Evolutionary conservation across 2,113 vertebrate species (phyloP).

Genomic region (Macquaria ambigua): DNA sequence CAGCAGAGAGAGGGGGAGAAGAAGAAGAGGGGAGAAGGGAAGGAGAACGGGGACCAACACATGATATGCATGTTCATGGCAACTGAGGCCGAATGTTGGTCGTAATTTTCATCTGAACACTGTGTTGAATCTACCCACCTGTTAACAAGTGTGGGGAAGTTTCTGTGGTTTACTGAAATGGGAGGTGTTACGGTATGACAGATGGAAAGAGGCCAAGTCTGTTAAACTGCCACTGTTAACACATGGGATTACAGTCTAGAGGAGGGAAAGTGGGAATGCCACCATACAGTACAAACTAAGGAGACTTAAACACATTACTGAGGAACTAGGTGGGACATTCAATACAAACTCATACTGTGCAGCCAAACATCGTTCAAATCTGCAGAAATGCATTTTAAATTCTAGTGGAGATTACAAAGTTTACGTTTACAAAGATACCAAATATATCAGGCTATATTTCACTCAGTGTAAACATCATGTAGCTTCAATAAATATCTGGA

Average conservation of each 20-base stretch:
- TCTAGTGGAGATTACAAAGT: background rate
- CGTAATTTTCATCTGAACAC: background rate
- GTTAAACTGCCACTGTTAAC: conserved; percentile 4
- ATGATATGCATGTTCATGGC: background rate
- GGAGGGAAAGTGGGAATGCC: background rate
- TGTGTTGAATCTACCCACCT: background rate
- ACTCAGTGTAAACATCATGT: background rate
- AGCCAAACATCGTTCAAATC: background rate
- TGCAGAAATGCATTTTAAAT: background rate
- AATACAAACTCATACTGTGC: background rate
- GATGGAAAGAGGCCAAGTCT: conserved; percentile 24
- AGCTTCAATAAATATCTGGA: background rate
- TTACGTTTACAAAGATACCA: background rate
- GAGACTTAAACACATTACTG: background rate
- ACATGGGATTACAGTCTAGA: background rate
- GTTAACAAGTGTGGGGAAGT: conserved; percentile 8
- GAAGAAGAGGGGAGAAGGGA: background rate
- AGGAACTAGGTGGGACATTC: background rate
- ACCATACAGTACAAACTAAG: background rate
- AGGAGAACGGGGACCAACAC: background rate
- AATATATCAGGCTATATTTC: background rate
- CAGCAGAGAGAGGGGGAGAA: conserved; percentile 15
- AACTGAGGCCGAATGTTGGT: background rate
- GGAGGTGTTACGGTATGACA: conserved; percentile 27
- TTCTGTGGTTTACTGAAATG: conserved; percentile 19